These are phyloP conservation scores for Drosophila truncata DNA, from an alignment of 1,140 invertebrate genomes.

Conservation along the genomic window DNA sequence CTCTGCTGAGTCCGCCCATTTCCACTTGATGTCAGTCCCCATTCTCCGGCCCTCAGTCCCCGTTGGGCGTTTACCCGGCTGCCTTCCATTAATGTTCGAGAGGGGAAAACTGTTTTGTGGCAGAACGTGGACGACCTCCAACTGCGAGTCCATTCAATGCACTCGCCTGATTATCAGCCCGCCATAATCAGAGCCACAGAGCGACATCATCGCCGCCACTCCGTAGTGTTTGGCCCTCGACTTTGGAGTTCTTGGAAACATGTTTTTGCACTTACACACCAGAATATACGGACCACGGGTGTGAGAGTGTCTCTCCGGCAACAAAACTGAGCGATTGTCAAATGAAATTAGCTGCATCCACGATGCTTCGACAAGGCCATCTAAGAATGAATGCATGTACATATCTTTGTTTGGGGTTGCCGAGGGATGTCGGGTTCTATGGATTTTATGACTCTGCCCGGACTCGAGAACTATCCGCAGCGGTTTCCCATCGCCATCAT, in stretches of 20 bases:
- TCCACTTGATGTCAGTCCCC: conserved; percentile 24
- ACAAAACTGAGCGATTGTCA: conserved; percentile 63
- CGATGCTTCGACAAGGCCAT: conserved; percentile 53
- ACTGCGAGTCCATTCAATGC: conserved; percentile 64
- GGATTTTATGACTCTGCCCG: conserved; percentile 25
- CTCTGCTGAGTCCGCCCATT: conserved; percentile 37
- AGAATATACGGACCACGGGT: conserved; percentile 4
- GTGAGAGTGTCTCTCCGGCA: conserved; percentile 15
- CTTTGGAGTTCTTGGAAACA: conserved; percentile 59
- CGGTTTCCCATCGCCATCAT: conserved; percentile 17
- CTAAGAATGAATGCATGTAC: conserved; percentile 35
- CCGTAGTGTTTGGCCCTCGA: conserved; percentile 5
- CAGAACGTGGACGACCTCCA: conserved; percentile 38
- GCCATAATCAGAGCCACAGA: conserved; percentile 54
- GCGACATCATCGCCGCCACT: conserved; percentile 43
- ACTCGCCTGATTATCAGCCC: conserved; percentile 62
- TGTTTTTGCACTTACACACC: conserved; percentile 77
- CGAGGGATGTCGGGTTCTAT: conserved; percentile 11
- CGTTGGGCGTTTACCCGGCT: conserved; percentile 53
- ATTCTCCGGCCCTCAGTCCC: conserved; percentile 17
- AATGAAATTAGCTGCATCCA: conserved; percentile 75
- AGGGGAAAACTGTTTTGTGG: conserved; percentile 30
- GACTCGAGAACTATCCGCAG: conserved; percentile 36
- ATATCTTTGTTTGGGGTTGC: conserved; percentile 20
- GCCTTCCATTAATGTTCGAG: conserved; percentile 67